These are phyloP conservation scores for Boleophthalmus pectinirostris DNA, from an alignment of 2,113 vertebrate genomes.

Conservation along the genomic window DNA sequence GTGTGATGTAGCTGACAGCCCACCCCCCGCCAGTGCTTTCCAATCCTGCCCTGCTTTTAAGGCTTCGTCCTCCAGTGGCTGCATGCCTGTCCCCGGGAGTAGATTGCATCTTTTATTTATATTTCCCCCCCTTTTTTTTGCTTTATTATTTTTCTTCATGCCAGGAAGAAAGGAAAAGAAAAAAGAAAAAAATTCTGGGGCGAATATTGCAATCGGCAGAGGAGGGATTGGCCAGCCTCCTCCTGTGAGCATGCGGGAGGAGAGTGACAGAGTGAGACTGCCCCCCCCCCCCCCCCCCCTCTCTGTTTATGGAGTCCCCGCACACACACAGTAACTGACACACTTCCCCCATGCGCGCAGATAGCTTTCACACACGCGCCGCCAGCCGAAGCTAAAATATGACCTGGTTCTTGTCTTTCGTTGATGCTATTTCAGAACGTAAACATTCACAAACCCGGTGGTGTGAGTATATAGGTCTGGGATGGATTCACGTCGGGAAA, in stretches of 20 bases:
- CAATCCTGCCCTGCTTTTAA: conserved; percentile 72
- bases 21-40: conserved; percentile 58
- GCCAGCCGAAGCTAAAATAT: conserved; percentile 30
- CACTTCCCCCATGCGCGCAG: conserved; percentile 13
- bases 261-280: conserved; percentile 70
- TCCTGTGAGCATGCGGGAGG: conserved; percentile 83
- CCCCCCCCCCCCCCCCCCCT: conserved; percentile 45
- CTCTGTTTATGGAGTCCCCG: conserved; percentile 61
- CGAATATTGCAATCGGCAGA: conserved; percentile 95
- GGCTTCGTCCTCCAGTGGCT: conserved; percentile 74
- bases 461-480: neutral
- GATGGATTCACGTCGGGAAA: neutral
- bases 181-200: conserved; percentile 82
- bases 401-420: conserved; percentile 37
- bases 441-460: conserved; percentile 8
- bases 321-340: conserved; percentile 40
- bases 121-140: conserved; percentile 73
- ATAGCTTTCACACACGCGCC: conserved; percentile 26
- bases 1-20: conserved; percentile 75
- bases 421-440: conserved; percentile 30
- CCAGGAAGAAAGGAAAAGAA: conserved; percentile 60
- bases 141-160: conserved; percentile 85
- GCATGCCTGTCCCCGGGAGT: conserved; percentile 82
- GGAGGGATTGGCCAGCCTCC: conserved; percentile 82
- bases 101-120: conserved; percentile 99